Evolutionary conservation across 1,140 invertebrate genomes (phyloP), one percentile per base, ranked within the genome.

Genomic region (Heliconius nattereri): DNA sequence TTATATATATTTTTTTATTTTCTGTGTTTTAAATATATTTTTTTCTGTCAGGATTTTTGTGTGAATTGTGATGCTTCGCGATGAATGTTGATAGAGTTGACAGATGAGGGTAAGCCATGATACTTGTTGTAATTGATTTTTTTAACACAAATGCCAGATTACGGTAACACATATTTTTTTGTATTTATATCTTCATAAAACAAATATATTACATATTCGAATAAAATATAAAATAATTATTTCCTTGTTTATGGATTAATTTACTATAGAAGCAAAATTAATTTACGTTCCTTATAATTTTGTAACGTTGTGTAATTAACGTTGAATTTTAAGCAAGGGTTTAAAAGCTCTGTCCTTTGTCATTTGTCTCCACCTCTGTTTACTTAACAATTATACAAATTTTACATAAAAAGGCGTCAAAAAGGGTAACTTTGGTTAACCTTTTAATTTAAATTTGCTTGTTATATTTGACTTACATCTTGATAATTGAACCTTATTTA

Each of bases 41-140:
- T 32, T 71, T 75, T 83, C 82, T 81, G 73, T 79, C 71, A 79
- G 73, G 76, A 85, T 86, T 85, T 81, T 76, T 79, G 78, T 84
- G 86, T 83, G 78, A 71, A 71, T 26, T 77, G 45, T 85, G 80
- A 80, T 82, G 72, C 78, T 73, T 77, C 75, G 75, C 82, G 78
- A 85, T 85, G 78, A 86, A 84, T 85, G 80, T 86, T 89, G 85
- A 86, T 83, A 78, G 78, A 84, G 82, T 86, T 89, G 85, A 86
- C 86, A 79, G 83, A 85, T 85, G 81, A 83, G 77, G 89, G 89
- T 91, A 88, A 91, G 89, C 90, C 85, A 81, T 57, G 75, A 76
- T 80, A 76, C 77, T 81, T 80, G 73, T 79, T 78, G 76, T 82
- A 75, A 83, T 83, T 79, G 74, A 81, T 75, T 81, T 80, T 83